Conservation (phyloP, 2,113 vertebrate species). For the Urocolius indicus region DNA sequence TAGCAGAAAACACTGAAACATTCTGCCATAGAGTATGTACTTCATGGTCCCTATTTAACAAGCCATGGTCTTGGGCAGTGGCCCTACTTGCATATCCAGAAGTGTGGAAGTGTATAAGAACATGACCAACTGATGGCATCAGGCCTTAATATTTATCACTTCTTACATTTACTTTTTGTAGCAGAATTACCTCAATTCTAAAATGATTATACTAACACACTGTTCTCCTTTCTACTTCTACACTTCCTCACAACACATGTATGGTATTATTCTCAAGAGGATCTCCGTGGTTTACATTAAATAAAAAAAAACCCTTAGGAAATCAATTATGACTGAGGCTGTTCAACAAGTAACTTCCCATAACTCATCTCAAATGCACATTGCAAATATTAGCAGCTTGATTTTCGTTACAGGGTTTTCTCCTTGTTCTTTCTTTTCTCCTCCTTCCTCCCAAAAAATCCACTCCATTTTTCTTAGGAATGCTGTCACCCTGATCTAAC, state of each 20-base stretch:
- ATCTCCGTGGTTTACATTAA: background rate
- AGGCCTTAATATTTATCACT: background rate
- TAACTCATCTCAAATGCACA: background rate
- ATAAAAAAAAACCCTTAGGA: background rate
- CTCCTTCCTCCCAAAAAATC: accelerated
- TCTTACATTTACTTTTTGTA: background rate
- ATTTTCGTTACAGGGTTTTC: background rate
- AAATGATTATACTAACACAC: background rate
- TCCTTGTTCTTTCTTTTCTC: background rate
- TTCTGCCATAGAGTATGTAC: background rate
- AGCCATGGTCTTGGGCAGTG: background rate
- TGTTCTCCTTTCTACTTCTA: background rate
- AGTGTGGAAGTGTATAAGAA: background rate
- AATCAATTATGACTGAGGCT: background rate
- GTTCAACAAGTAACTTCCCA: background rate
- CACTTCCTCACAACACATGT: background rate
- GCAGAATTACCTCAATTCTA: background rate
- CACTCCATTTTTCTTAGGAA: background rate
- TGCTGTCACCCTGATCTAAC: background rate
- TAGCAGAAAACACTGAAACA: background rate
- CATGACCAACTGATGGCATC: background rate
- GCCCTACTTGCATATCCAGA: background rate
- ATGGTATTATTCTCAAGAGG: background rate
- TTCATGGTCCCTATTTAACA: background rate
- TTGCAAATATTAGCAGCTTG: background rate